Evolutionary conservation across 2,797 vertebrate species (phyloP), one percentile per base, ranked within the genome.

Genomic region (Sphenodon punctatus): DNA sequence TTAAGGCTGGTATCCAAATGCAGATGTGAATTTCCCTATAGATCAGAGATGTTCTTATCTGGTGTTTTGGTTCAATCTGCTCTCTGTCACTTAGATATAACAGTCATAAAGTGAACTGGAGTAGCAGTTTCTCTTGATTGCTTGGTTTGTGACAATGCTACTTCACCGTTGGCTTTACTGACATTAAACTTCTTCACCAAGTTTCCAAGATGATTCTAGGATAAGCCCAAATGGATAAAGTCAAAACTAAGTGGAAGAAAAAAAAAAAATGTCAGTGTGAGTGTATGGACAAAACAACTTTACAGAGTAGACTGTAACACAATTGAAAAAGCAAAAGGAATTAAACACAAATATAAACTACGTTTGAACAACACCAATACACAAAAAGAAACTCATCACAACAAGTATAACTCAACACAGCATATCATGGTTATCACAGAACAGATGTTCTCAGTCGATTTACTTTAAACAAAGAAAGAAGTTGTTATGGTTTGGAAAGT

Each of bases 311-410:
- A 78, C 8, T 78, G 59, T 63, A 70, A 56, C 7, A 63, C 72
- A 85, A 87, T 80, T 74, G 90, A 85, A 80, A 87, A 80, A 85
- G 42, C 66, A 66, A 88, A 45, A 36, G 46, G 67, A 80, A 88
- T 82, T 85, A 82, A 85, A 70, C 68, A 66, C 43, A 78, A 78
- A 85, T 90, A 8, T 66, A 78, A 82, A 88, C 85, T 53, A 78
- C 46, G 71, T 23, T 46, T 11, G 46, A 46, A 45, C 10, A 22
- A 46, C 22, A 10, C 46, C 46, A 46, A 23, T 20, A n/a, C n/a
- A n/a, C 46, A 22, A 23, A 46, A 46, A 10, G 3, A 20, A 11
- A 46, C 17, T 34, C 11, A 60, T 59, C 56, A 68, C 19, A 58
- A 42, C 0, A 7, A 88, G 68, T 66, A 75, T n/a, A 63, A 49